Percentiles rank a stretch among this genome's conserved stretches.
Conservation (phyloP, 2,113 vertebrate genomes). For the Pongo abelii region DNA sequence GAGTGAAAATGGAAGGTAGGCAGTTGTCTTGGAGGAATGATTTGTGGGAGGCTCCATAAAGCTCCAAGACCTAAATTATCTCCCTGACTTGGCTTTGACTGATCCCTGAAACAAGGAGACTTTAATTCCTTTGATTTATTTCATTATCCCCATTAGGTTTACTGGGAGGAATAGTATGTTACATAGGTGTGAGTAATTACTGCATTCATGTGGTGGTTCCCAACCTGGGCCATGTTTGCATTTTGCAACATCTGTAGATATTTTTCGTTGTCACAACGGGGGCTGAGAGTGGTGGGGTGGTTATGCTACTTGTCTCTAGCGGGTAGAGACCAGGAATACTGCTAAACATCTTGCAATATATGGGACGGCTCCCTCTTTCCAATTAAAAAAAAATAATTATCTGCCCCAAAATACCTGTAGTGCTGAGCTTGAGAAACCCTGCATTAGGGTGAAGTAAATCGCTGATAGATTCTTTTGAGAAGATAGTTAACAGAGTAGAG, state of each 20-base stretch:
- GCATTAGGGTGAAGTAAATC: not conserved
- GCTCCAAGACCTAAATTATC: not conserved
- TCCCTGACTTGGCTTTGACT: not conserved
- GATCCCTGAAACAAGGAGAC: not conserved
- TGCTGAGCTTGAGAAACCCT: not conserved
- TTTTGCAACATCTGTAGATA: not conserved
- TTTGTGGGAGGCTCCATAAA: not conserved
- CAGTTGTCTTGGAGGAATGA: not conserved
- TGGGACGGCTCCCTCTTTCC: rapidly evolving
- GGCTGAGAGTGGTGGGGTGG: not conserved
- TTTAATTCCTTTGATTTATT: not conserved
- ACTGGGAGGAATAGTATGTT: not conserved
- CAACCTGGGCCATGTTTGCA: not conserved
- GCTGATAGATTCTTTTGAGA: not conserved
- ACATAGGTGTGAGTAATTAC: not conserved
- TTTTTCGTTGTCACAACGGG: not conserved
- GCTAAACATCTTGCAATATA: not conserved
- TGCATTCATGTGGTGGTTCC: not conserved
- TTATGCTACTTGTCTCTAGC: not conserved
- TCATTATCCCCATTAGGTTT: not conserved
- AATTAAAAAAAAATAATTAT: not conserved
- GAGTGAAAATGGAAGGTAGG: not conserved
- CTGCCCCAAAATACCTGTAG: not conserved
- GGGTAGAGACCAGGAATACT: not conserved
- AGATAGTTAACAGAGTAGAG: not conserved